Evolutionary conservation across 30 jellyfish, hydroid and myxozoan species (phyloP).

Genomic region (Aurelia coerulea): DNA sequence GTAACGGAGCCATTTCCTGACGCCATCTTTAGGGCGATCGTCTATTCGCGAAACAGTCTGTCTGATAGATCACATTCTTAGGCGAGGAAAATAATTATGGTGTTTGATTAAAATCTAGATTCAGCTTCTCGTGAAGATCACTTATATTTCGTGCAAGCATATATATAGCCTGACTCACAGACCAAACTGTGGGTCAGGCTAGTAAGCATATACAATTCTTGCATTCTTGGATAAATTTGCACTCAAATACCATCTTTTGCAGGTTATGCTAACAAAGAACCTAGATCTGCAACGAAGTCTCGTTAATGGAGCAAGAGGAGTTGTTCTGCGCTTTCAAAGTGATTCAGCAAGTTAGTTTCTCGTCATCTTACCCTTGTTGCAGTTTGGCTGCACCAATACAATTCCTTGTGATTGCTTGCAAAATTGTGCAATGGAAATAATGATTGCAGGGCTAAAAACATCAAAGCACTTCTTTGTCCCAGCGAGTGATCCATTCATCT

Average conservation of each 20-base stretch:
- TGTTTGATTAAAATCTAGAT: too few relatives aligned
- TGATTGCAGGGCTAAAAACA: too few relatives aligned
- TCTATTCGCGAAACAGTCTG: too few relatives aligned
- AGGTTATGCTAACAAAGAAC: slow-evolving; percentile 95
- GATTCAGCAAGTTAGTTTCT: slow-evolving; percentile 61
- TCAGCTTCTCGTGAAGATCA: background rate
- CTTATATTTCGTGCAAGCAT: background rate
- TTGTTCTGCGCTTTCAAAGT: slow-evolving; percentile 64
- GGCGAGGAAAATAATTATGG: background rate
- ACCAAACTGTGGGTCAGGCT: too few relatives aligned
- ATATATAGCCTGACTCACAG: too few relatives aligned
- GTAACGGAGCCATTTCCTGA: too few relatives aligned
- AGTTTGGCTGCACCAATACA: too few relatives aligned
- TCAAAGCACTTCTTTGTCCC: too few relatives aligned
- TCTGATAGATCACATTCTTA: background rate
- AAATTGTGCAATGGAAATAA: too few relatives aligned
- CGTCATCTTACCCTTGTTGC: background rate
- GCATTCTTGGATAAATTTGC: background rate
- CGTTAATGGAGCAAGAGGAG: slow-evolving; percentile 96
- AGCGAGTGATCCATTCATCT: too few relatives aligned
- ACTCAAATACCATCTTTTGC: background rate
- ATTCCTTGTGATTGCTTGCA: too few relatives aligned
- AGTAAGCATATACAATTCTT: background rate
- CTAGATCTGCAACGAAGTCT: slow-evolving; percentile 78
- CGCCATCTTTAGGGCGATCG: too few relatives aligned